Evolutionary conservation across 2,797 vertebrate species (phyloP).

Genomic region (Squalus acanthias): DNA sequence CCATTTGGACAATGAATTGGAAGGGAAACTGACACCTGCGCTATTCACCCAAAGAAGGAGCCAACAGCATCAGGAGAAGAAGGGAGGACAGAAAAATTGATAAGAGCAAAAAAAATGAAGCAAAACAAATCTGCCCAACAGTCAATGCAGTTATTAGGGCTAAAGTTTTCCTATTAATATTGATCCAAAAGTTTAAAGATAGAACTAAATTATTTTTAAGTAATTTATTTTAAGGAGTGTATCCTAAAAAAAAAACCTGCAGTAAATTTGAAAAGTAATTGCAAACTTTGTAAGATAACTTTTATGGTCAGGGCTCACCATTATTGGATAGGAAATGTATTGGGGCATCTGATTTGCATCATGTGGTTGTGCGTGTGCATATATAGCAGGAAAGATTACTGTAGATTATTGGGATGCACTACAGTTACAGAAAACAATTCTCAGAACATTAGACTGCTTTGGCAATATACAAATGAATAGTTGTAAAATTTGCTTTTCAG

Average conservation of each 20-base stretch:
- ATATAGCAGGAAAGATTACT: not conserved
- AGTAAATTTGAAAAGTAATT: not conserved
- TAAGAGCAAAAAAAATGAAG: not conserved
- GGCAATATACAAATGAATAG: not conserved
- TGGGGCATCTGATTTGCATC: not conserved
- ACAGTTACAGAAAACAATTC: not conserved
- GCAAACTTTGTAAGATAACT: not conserved
- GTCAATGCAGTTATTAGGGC: not conserved
- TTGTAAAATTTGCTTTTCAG: not conserved
- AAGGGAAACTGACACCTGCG: not conserved
- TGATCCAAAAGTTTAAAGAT: not conserved
- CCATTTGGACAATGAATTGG: no score
- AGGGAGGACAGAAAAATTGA: not conserved
- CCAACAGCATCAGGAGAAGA: not conserved
- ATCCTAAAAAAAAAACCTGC: not conserved
- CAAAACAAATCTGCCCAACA: not conserved
- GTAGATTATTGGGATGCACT: not conserved
- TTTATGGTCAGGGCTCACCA: not conserved
- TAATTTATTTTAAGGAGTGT: no score
- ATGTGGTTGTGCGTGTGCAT: not conserved
- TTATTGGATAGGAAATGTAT: not conserved
- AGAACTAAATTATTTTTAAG: not conserved
- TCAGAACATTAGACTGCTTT: not conserved
- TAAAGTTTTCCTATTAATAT: not conserved
- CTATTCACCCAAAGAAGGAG: not conserved